phyloP scores from a whole-genome alignment of 2,113 vertebrate species.

The Orycteropus afer region DNA sequence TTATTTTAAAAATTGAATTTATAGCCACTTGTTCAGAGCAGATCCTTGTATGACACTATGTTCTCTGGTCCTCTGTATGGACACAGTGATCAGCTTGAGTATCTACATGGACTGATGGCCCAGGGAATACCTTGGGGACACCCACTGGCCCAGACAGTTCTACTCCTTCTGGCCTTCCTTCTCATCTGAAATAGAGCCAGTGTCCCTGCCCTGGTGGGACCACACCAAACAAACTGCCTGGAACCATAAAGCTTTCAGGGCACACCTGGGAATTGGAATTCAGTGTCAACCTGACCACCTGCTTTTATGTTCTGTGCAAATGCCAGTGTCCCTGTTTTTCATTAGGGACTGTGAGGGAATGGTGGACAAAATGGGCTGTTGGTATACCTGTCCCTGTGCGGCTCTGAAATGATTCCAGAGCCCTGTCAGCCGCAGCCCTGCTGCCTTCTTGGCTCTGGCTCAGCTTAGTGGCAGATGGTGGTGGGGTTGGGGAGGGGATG shows the following conservation, averaged over 20 bases:
- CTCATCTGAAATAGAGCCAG: neutral
- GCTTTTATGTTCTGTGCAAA: conserved; percentile 59
- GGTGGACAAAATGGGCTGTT: neutral
- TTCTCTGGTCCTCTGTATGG: rapidly evolving
- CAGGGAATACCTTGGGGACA: rapidly evolving
- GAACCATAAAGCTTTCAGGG: neutral
- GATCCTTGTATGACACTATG: neutral
- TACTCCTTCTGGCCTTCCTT: neutral
- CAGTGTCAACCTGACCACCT: conserved; percentile 46
- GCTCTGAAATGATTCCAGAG: conserved; percentile 34
- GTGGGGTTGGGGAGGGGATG: neutral
- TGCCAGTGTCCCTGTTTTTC: conserved; percentile 54
- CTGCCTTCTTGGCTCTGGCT: conserved; percentile 43
- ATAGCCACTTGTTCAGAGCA: neutral
- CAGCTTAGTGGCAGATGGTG: conserved; percentile 50
- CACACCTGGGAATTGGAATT: neutral
- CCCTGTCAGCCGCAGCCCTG: neutral
- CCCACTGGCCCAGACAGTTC: neutral
- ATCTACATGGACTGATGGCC: neutral
- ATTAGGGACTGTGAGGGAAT: conserved; percentile 29
- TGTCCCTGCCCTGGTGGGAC: neutral
- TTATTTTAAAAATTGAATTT: neutral
- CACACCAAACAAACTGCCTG: neutral
- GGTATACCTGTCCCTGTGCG: neutral
- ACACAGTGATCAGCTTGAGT: neutral